phyloP scores from a whole-genome alignment of 1,140 invertebrate species.

The Globodera ellingtonae region DNA sequence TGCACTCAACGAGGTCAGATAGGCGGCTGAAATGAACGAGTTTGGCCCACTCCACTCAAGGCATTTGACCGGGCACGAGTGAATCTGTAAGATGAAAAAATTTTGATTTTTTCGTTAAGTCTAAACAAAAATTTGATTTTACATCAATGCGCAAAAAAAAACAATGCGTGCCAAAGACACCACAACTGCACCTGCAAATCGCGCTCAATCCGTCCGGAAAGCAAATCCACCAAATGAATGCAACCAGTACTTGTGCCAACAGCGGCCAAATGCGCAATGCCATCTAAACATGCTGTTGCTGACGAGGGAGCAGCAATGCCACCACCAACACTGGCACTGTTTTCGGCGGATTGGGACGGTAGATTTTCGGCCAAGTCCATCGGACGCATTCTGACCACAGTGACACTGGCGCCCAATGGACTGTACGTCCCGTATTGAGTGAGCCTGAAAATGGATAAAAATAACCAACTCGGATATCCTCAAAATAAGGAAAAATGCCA shows the following conservation, averaged over 20 bases:
- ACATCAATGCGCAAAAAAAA: too few relatives aligned
- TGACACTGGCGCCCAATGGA: constrained; percentile 34
- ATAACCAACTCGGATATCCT: background rate
- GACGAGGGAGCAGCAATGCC: background rate
- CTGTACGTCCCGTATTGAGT: constrained; percentile 35
- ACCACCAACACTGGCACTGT: background rate
- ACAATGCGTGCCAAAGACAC: too few relatives aligned
- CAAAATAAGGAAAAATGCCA: too few relatives aligned
- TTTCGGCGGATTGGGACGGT: constrained; percentile 20
- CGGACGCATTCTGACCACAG: constrained; percentile 50
- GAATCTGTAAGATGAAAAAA: constrained; percentile 1
- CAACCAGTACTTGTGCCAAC: constrained; percentile 40
- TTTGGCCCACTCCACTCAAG: constrained; percentile 50
- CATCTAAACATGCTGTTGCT: background rate
- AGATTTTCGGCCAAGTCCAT: constrained; percentile 35
- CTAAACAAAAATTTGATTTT: too few relatives aligned
- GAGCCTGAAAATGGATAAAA: constrained; percentile 38
- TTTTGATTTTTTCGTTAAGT: too few relatives aligned
- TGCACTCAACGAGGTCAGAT: constrained; percentile 47
- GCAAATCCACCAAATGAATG: constrained; percentile 49
- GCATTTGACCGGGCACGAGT: constrained; percentile 45
- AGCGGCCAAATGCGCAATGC: constrained; percentile 45
- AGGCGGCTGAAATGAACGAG: constrained; percentile 47
- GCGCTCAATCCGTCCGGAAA: constrained; percentile 38
- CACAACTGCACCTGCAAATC: constrained; percentile 31